Conservation (phyloP, 2,888 invertebrate genomes). For the Lomographa bimaculata region DNA sequence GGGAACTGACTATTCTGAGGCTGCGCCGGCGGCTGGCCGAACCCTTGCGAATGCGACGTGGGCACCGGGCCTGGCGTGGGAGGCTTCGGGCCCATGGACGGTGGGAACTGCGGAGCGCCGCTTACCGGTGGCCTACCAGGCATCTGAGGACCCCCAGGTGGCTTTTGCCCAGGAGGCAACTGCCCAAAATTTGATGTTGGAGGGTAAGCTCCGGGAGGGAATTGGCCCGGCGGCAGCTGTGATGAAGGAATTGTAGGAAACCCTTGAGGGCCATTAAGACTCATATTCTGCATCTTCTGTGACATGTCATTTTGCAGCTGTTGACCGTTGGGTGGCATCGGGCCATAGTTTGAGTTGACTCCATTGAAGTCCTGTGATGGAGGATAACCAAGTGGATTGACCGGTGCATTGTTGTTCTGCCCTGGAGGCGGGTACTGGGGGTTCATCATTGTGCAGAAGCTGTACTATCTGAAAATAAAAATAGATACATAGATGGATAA, state of each 20-base stretch:
- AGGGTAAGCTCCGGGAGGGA: conserved; percentile 54
- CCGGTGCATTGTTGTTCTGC: conserved; percentile 73
- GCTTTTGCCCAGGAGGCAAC: conserved; percentile 41
- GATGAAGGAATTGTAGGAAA: conserved; percentile 57
- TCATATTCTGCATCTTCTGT: conserved; percentile 77
- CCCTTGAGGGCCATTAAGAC: conserved; percentile 65
- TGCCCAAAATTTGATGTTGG: conserved; percentile 55
- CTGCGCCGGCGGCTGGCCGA: conserved; percentile 44
- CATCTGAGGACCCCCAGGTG: conserved; percentile 29
- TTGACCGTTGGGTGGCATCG: conserved; percentile 56
- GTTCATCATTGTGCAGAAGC: conserved; percentile 73
- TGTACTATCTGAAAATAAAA: conserved; percentile 47
- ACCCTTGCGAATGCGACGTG: conserved; percentile 38
- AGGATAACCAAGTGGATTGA: conserved; percentile 61
- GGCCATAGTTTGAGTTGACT: conserved; percentile 66
- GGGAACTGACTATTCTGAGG: conserved; percentile 34
- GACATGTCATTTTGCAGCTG: conserved; percentile 60
- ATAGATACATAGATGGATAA: too few relatives aligned
- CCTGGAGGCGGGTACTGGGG: conserved; percentile 76
- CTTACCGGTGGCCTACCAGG: conserved; percentile 45
- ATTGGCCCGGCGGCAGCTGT: conserved; percentile 59
- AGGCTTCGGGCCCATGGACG: conserved; percentile 45
- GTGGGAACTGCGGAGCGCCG: conserved; percentile 44
- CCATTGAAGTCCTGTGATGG: conserved; percentile 72
- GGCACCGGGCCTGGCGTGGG: conserved; percentile 47